Conservation (phyloP, 2,113 vertebrate species). For the Verasper variegatus region DNA sequence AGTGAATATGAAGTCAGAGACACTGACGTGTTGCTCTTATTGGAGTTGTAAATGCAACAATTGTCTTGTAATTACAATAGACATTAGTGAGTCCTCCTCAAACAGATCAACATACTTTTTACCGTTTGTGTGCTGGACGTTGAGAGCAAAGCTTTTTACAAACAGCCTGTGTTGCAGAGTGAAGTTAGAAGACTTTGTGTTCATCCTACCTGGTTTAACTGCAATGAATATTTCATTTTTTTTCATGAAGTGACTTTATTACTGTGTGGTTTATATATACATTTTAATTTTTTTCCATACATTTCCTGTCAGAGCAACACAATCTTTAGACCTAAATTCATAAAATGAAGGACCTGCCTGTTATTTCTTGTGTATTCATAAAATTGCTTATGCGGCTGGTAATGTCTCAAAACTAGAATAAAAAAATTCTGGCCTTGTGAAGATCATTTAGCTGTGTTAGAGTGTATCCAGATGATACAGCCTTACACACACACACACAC, state of each 20-base stretch:
- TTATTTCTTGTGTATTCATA: conserved; percentile 5
- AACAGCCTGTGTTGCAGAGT: background rate
- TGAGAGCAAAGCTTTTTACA: background rate
- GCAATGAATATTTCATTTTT: too few species aligned
- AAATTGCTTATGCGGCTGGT: background rate
- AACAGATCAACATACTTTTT: too few species aligned
- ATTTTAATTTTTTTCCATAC: too few species aligned
- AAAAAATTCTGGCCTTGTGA: background rate
- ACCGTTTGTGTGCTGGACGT: too few species aligned
- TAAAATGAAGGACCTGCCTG: too few species aligned
- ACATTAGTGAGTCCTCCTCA: too few species aligned
- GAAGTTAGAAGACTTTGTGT: background rate
- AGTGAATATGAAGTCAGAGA: background rate
- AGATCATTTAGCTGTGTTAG: background rate
- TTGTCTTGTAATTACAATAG: too few species aligned
- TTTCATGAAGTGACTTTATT: too few species aligned
- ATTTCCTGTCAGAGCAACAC: too few species aligned
- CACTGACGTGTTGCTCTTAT: background rate
- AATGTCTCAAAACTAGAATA: background rate
- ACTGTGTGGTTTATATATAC: too few species aligned
- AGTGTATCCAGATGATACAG: background rate
- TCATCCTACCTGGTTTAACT: too few species aligned
- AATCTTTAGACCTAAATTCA: too few species aligned
- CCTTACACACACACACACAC: conserved; percentile 7
- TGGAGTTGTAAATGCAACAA: background rate